phyloP scores from a whole-genome alignment of 1,140 invertebrate species.

The Thaumetopoea pityocampa region DNA sequence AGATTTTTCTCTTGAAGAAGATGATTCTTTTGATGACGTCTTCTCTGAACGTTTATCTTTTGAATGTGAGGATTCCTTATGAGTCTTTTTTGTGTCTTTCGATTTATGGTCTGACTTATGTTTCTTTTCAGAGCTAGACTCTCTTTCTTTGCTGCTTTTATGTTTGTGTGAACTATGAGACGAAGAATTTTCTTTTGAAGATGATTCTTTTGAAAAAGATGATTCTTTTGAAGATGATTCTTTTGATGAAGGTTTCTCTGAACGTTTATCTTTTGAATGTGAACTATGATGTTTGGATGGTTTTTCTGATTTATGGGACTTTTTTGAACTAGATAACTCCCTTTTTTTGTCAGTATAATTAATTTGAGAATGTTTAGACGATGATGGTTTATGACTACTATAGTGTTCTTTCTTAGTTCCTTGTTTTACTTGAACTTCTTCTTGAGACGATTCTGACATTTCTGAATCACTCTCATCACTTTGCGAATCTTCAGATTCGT shows the following conservation, averaged over 20 bases:
- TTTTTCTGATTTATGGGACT: slow-evolving; percentile 33
- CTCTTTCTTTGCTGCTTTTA: slow-evolving; percentile 35
- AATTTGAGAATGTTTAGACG: slow-evolving; percentile 39
- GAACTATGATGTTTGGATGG: slow-evolving; percentile 33
- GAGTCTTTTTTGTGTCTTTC: slow-evolving; percentile 36
- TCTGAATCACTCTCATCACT: slow-evolving; percentile 56
- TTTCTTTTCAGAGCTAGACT: slow-evolving; percentile 33
- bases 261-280: slow-evolving; percentile 29
- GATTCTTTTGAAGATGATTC: no score
- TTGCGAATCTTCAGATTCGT: slow-evolving; percentile 42
- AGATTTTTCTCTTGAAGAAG: background rate
- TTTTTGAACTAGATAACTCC: slow-evolving; percentile 40
- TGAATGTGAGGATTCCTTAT: slow-evolving; percentile 31
- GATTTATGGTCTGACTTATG: slow-evolving; percentile 33
- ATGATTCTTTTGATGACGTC: no score
- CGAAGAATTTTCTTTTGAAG: background rate
- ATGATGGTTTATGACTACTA: slow-evolving; percentile 28
- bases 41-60: no score
- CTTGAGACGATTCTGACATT: slow-evolving; percentile 41
- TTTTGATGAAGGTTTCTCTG: no score
- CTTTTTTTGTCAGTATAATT: slow-evolving; percentile 31
- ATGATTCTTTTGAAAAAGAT: slow-evolving; percentile 35
- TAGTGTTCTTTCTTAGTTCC: slow-evolving; percentile 35
- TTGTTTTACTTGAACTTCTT: slow-evolving; percentile 33
- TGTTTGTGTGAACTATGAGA: slow-evolving; percentile 32